phyloP scores from a whole-genome alignment of 2,888 invertebrate genomes.

The Deladenus siricidicola region DNA sequence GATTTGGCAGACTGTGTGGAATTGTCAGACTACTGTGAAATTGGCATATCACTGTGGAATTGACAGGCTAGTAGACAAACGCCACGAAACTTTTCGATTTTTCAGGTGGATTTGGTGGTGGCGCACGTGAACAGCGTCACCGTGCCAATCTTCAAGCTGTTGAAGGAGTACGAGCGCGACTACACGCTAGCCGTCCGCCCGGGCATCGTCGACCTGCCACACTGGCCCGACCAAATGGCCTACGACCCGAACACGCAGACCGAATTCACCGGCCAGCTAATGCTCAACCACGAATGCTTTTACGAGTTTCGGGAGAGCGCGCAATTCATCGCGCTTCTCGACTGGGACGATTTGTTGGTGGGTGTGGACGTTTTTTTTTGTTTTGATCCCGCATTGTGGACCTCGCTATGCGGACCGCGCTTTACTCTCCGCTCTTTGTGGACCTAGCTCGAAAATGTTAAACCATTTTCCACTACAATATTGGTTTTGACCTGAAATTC shows the following conservation, averaged over 20 bases:
- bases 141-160: constrained; percentile 15
- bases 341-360: constrained; percentile 32
- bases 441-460: too few species aligned
- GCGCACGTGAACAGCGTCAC: constrained; percentile 26
- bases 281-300: constrained; percentile 23
- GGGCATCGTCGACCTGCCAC: constrained; percentile 18
- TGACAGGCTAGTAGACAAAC: too few species aligned
- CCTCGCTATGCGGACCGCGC: too few species aligned
- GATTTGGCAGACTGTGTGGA: too few species aligned
- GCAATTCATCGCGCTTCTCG: constrained; percentile 29
- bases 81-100: too few species aligned
- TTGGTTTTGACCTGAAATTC: too few species aligned
- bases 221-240: constrained; percentile 4
- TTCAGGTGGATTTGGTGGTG: constrained; percentile 27
- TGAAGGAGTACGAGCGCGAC: constrained; percentile 28
- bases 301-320: constrained; percentile 32
- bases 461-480: too few species aligned
- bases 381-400: background rate
- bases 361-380: constrained; percentile 12
- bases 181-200: constrained; percentile 20
- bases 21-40: too few species aligned
- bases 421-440: too few species aligned
- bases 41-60: too few species aligned
- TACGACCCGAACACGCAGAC: constrained; percentile 32
- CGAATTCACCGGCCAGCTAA: constrained; percentile 21